Evolutionary conservation across 1,140 invertebrate species (phyloP).

Genomic region (Eulimnadia texana): DNA sequence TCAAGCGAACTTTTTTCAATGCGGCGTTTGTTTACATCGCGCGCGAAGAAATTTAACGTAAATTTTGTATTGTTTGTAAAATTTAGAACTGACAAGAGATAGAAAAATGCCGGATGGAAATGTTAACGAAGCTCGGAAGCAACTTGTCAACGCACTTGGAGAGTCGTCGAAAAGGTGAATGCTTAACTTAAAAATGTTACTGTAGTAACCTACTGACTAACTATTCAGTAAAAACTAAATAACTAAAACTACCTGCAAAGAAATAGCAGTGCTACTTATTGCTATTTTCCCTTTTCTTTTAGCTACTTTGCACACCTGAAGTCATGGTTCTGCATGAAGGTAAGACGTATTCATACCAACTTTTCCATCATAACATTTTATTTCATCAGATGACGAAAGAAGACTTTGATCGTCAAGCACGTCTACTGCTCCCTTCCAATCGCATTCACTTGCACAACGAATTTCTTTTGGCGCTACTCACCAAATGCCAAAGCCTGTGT

Average conservation of each 20-base stretch:
- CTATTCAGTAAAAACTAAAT: too few species aligned
- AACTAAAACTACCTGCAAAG: too few species aligned
- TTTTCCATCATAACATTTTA: not conserved
- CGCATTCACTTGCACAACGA: slow-evolving; percentile 67
- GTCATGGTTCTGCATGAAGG: slow-evolving; percentile 13
- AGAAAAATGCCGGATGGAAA: not conserved
- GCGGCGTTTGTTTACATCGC: too few species aligned
- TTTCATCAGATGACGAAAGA: slow-evolving; percentile 46
- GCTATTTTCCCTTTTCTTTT: slow-evolving; percentile 4
- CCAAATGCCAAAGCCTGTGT: slow-evolving; percentile 52
- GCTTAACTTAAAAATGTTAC: too few species aligned
- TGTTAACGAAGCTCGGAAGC: slow-evolving; percentile 1
- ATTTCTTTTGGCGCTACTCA: slow-evolving; percentile 60
- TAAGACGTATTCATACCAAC: not conserved
- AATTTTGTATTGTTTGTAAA: too few species aligned
- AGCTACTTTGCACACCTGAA: slow-evolving; percentile 12
- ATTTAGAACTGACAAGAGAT: not conserved
- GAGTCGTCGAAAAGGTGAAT: slow-evolving; percentile 7
- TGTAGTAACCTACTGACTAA: too few species aligned
- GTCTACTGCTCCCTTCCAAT: slow-evolving; percentile 47
- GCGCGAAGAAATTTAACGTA: too few species aligned
- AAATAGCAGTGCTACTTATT: too few species aligned
- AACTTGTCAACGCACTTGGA: not conserved
- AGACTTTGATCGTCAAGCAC: slow-evolving; percentile 59
- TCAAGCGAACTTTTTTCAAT: too few species aligned